phyloP scores from a whole-genome alignment of 2,797 vertebrate genomes.

The Sternarchorhynchus goeldii region DNA sequence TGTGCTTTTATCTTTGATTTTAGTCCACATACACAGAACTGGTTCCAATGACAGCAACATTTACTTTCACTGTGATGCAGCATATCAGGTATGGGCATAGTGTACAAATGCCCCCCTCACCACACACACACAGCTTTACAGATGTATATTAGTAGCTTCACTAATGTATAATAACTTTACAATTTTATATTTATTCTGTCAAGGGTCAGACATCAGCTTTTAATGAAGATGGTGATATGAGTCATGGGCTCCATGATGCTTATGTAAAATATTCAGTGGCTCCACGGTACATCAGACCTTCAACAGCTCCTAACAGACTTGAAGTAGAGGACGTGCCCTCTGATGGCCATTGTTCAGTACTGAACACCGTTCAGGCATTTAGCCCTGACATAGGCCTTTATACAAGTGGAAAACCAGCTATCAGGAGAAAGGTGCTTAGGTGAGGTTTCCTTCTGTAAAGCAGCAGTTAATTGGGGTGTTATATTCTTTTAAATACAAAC shows the following conservation, averaged over 20 bases:
- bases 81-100: conserved; percentile 49
- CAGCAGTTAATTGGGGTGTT: too few species aligned
- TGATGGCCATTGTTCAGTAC: conserved; percentile 39
- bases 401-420: conserved; percentile 50
- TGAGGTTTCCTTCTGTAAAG: conserved; percentile 36
- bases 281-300: conserved; percentile 50
- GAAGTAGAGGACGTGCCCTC: conserved; percentile 52
- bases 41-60: conserved; percentile 38
- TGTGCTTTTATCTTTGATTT: not conserved
- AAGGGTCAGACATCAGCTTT: conserved; percentile 57
- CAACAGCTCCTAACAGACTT: conserved; percentile 57
- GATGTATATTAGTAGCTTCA: not conserved
- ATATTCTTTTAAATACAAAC: too few species aligned
- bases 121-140: not conserved
- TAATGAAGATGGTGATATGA: conserved; percentile 48
- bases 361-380: conserved; percentile 55
- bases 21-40: conserved; percentile 59
- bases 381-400: conserved; percentile 45
- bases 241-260: conserved; percentile 55
- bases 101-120: not conserved
- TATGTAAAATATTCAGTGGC: conserved; percentile 68
- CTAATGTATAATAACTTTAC: not conserved
- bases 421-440: conserved; percentile 80
- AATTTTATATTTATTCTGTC: not conserved
- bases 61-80: conserved; percentile 48